phyloP scores from a whole-genome alignment of 64 coral and sea anemone genomes.

The Hydrozoanthus tunicans region DNA sequence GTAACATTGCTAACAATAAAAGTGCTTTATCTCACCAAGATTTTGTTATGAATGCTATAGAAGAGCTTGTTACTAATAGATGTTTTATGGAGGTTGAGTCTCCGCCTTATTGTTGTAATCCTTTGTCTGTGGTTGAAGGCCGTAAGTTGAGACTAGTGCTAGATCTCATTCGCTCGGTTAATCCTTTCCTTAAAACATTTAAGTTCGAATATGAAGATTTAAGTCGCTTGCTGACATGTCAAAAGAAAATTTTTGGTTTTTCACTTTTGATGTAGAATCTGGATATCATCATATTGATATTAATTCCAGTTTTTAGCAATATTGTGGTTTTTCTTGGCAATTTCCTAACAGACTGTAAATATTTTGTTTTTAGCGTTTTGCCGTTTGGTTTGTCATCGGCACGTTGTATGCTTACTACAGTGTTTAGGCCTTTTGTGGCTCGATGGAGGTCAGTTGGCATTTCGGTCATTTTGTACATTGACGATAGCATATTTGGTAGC shows the following conservation, averaged over 20 bases:
- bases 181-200: neutral
- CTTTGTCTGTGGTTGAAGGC: no score
- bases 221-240: no score
- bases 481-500: neutral
- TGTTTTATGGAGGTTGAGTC: no score
- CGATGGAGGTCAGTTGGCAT: neutral
- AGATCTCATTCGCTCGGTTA: no score
- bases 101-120: no score
- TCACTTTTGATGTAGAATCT: neutral
- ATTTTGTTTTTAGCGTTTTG: neutral
- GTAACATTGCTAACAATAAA: neutral
- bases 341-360: neutral
- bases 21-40: constrained; percentile 5
- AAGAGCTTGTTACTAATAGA: neutral
- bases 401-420: neutral
- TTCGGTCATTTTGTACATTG: neutral
- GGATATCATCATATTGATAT: neutral
- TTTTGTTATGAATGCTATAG: constrained; percentile 3
- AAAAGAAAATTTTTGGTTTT: no score
- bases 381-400: neutral
- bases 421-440: neutral
- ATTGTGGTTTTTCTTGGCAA: neutral
- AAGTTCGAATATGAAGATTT: neutral
- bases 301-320: neutral
- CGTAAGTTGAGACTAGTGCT: no score